Percentiles rank a stretch among this genome's conserved stretches.
These are phyloP conservation scores for Entelurus aequoreus DNA, from an alignment of 2,113 vertebrate genomes.

Conservation along the genomic window DNA sequence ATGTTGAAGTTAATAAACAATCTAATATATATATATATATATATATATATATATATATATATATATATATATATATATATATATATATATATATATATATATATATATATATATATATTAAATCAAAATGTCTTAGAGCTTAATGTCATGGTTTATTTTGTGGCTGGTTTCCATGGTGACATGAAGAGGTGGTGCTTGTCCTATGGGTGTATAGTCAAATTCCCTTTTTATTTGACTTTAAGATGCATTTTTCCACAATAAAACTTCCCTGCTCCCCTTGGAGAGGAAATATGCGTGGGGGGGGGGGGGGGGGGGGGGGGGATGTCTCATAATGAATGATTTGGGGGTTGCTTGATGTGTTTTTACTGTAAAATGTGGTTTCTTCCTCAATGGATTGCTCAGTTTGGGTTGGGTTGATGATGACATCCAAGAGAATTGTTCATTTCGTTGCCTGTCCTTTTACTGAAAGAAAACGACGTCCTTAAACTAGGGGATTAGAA, in stretches of 20 bases:
- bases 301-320: background rate
- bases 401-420: background rate
- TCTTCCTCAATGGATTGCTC: background rate
- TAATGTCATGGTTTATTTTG: background rate
- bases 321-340: constrained; percentile 8
- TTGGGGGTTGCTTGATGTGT: constrained; percentile 11
- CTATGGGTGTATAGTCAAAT: constrained; percentile 27
- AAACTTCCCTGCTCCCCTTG: background rate
- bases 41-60: no score
- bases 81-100: no score
- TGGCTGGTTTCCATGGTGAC: constrained; percentile 31
- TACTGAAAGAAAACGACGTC: background rate
- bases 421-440: no score
- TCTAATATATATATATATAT: no score
- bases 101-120: no score
- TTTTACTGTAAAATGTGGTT: constrained; percentile 19
- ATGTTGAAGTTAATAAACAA: no score
- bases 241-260: constrained; percentile 19
- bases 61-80: no score
- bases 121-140: no score
- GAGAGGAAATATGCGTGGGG: constrained; percentile 16
- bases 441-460: background rate
- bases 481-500: background rate
- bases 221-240: constrained; percentile 16
- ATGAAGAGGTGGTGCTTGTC: constrained; percentile 42